phyloP scores from a whole-genome alignment of 2,888 invertebrate genomes.

The Sipha maydis region DNA sequence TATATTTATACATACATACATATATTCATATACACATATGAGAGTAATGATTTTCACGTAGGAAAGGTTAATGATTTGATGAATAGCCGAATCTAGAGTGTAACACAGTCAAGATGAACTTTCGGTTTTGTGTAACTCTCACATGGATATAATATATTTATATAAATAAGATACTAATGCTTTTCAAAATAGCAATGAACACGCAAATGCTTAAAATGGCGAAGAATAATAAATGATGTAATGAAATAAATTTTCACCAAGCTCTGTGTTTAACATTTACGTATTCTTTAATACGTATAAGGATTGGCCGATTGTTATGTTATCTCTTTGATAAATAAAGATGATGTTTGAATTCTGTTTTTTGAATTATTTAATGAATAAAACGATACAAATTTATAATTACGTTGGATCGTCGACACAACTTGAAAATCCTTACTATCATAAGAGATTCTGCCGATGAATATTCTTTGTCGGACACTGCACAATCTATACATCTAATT shows the following conservation, averaged over 20 bases:
- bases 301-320: background rate
- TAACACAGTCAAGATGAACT: background rate
- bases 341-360: too few relatives aligned
- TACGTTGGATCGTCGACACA: too few relatives aligned
- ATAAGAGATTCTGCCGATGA: too few relatives aligned
- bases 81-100: background rate
- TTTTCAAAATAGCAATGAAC: background rate
- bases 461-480: too few relatives aligned
- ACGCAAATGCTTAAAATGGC: background rate
- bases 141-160: background rate
- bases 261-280: background rate
- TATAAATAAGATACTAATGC: background rate
- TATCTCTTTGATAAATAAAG: too few relatives aligned
- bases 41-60: background rate
- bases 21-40: background rate
- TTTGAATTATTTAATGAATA: too few relatives aligned
- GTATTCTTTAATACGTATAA: background rate
- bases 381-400: too few relatives aligned
- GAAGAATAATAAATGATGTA: background rate
- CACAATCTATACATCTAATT: too few relatives aligned
- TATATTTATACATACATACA: too few relatives aligned
- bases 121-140: background rate
- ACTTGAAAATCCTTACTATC: too few relatives aligned
- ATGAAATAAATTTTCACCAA: background rate
- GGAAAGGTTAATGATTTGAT: constrained; percentile 7